phyloP scores from a whole-genome alignment of 2,888 invertebrate species.

The Mechanitis mazaeus region DNA sequence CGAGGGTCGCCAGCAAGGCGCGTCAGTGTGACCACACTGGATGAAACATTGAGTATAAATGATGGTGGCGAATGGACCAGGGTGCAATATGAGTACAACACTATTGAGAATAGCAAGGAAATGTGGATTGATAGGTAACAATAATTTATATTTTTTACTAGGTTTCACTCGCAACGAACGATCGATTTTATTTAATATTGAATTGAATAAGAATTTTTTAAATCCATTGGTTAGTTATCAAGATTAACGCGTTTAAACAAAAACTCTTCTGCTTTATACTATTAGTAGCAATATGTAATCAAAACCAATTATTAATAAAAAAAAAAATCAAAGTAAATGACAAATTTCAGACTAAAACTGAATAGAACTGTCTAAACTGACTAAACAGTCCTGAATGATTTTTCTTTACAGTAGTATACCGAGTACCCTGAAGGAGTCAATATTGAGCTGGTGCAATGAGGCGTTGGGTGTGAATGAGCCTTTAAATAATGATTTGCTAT shows the following conservation, averaged over 20 bases:
- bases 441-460: constrained; percentile 67
- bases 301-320: neutral
- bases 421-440: constrained; percentile 54
- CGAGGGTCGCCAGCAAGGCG: constrained; percentile 50
- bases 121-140: constrained; percentile 69
- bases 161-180: no score
- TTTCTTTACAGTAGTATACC: constrained; percentile 52
- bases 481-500: constrained; percentile 54
- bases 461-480: constrained; percentile 56
- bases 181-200: no score
- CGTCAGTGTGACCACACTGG: constrained; percentile 64
- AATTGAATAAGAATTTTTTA: no score
- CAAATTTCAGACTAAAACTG: no score
- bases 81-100: constrained; percentile 58
- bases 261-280: no score
- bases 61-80: constrained; percentile 67
- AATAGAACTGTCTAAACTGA: neutral
- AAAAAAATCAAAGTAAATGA: neutral
- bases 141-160: no score
- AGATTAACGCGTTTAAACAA: no score
- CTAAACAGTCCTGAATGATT: neutral
- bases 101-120: constrained; percentile 54
- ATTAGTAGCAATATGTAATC: no score
- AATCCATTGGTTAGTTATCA: no score
- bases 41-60: constrained; percentile 68